Evolutionary conservation across 2,797 vertebrate species (phyloP).

Genomic region (Coregonus suidteri): DNA sequence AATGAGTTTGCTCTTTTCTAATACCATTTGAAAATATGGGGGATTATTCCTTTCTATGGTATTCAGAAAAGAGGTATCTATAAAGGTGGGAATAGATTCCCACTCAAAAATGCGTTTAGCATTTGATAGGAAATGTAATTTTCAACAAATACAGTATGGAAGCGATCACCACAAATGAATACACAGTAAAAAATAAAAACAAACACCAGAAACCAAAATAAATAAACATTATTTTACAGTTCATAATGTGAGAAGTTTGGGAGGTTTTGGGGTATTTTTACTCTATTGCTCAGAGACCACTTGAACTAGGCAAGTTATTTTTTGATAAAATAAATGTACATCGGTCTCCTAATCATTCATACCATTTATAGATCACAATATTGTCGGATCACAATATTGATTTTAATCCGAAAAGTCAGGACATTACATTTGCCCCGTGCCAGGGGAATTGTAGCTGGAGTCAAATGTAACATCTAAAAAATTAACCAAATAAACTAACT

Average conservation of each 20-base stretch:
- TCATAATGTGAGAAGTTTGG: conserved; percentile 6
- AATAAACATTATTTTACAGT: conserved; percentile 16
- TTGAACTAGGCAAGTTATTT: no score
- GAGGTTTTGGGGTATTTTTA: background rate
- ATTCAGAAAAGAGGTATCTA: background rate
- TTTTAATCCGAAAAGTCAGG: no score
- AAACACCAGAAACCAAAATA: conserved; percentile 9
- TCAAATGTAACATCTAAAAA: no score
- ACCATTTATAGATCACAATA: no score
- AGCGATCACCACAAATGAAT: background rate
- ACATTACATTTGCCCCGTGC: no score
- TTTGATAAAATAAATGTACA: no score
- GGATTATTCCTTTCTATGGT: background rate
- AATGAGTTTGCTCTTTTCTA: background rate
- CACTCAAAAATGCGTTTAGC: background rate
- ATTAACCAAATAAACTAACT: no score
- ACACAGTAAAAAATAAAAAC: no score
- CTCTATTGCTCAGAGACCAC: no score
- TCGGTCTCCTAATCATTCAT: no score
- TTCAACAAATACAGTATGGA: background rate
- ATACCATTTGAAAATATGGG: background rate
- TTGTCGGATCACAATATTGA: no score
- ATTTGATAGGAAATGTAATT: background rate
- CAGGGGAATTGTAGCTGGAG: no score
- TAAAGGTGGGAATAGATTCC: background rate